phyloP scores from a whole-genome alignment of 2,113 vertebrate genomes.

The Pygathrix nemaeus region DNA sequence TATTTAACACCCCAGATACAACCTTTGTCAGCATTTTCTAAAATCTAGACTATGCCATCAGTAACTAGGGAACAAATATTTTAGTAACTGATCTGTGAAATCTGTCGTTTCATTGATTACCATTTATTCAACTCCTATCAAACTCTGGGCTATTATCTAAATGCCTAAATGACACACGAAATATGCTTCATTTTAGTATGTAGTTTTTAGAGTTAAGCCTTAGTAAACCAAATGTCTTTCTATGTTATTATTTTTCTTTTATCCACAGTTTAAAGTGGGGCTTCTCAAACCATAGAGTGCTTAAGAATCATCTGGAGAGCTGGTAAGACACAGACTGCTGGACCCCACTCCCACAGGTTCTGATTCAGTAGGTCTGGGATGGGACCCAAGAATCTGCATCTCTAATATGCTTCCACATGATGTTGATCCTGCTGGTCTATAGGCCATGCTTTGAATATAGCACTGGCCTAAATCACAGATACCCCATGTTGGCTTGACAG shows the following conservation, averaged over 20 bases:
- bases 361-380: background rate
- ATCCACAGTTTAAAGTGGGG: background rate
- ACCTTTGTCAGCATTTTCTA: background rate
- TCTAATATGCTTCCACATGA: background rate
- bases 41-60: background rate
- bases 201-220: background rate
- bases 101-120: background rate
- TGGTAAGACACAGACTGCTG: background rate
- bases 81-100: conserved; percentile 26
- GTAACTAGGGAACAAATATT: background rate
- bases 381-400: background rate
- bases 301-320: background rate
- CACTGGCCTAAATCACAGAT: background rate
- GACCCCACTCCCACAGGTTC: background rate
- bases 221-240: background rate
- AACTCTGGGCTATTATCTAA: background rate
- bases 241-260: background rate
- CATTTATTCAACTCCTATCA: conserved; percentile 6
- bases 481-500: background rate
- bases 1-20: background rate
- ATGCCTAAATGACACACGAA: background rate
- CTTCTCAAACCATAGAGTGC: background rate
- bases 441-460: background rate
- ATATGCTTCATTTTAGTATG: conserved; percentile 35
- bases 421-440: background rate